phyloP scores from a whole-genome alignment of 1,140 invertebrate genomes.

The Aphaenogaster ashmeadi region DNA sequence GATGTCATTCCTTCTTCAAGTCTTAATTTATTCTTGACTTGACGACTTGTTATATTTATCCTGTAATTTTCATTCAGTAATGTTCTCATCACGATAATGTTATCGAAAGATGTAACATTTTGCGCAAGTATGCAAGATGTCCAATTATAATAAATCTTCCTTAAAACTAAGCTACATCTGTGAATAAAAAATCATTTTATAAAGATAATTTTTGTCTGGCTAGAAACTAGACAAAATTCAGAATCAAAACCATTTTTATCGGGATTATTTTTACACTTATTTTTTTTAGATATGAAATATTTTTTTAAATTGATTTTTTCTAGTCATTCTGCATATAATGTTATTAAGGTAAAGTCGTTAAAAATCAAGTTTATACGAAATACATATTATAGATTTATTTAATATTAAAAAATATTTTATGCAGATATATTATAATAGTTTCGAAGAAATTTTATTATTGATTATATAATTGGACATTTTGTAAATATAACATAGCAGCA shows the following conservation, averaged over 20 bases:
- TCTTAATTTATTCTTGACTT: background rate
- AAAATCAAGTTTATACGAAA: background rate
- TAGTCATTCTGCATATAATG: background rate
- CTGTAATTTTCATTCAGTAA: constrained; percentile 48
- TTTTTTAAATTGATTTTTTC: background rate
- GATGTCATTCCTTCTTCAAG: constrained; percentile 39
- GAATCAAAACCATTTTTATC: background rate
- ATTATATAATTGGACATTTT: constrained; percentile 10
- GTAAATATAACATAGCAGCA: background rate
- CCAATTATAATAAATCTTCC: constrained; percentile 13
- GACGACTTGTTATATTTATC: background rate
- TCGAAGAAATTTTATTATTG: background rate
- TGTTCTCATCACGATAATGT: background rate
- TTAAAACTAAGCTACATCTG: background rate
- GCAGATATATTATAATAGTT: background rate
- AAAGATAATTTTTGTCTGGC: background rate
- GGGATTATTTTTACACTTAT: background rate
- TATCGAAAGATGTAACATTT: background rate
- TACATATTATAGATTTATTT: background rate
- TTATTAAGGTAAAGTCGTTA: background rate
- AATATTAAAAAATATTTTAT: background rate
- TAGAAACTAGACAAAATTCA: background rate
- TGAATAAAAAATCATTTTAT: background rate
- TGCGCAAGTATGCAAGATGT: constrained; percentile 2
- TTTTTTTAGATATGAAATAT: background rate